These are phyloP conservation scores for Lanius ludovicianus DNA, from an alignment of 2,113 vertebrate genomes.

Conservation along the genomic window DNA sequence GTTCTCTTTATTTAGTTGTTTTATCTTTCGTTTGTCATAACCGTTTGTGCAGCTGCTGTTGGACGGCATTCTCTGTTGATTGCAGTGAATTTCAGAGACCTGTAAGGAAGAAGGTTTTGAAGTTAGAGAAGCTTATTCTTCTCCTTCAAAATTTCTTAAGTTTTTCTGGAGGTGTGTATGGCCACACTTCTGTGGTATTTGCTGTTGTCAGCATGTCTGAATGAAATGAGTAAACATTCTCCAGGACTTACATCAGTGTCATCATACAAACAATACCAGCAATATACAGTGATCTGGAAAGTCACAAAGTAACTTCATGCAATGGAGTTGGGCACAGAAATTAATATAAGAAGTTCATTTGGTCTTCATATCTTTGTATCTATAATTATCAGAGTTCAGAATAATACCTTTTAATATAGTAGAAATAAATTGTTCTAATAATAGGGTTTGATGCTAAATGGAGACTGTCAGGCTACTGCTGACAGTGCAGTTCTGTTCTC, in stretches of 20 bases:
- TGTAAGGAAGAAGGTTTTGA: not conserved
- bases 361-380: not conserved
- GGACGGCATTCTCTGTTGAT: not conserved
- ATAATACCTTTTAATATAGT: not conserved
- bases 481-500: not conserved
- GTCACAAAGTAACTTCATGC: not conserved
- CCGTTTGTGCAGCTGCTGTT: not conserved
- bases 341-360: not conserved
- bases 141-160: not conserved
- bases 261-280: not conserved
- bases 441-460: not conserved
- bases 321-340: not conserved
- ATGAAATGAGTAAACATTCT: constrained; percentile 9
- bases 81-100: not conserved
- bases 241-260: not conserved
- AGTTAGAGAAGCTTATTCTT: not conserved
- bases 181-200: not conserved
- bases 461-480: not conserved
- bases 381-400: constrained; percentile 4
- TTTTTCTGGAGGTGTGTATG: not conserved
- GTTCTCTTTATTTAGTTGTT: not conserved
- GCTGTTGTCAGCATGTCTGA: constrained; percentile 5
- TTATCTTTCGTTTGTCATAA: not conserved
- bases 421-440: not conserved
- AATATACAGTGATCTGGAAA: not conserved